Evolutionary conservation across 30 jellyfish, hydroid and myxozoan genomes (phyloP).

Genomic region (Aurelia aurita complex sp. Pacific): DNA sequence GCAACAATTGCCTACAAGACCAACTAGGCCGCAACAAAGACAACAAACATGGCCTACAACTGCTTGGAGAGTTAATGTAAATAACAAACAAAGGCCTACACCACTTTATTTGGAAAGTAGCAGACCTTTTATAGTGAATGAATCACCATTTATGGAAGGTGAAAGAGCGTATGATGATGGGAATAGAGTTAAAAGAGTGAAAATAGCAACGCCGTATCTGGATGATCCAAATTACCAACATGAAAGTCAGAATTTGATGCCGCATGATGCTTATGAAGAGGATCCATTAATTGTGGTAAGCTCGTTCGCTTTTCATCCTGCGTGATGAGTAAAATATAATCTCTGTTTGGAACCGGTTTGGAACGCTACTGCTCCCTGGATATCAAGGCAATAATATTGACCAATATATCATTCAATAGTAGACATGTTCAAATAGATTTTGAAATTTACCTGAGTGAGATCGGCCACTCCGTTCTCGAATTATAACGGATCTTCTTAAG

Average conservation of each 20-base stretch:
- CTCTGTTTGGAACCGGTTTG: too few relatives aligned
- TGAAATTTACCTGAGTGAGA: too few relatives aligned
- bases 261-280: slow-evolving; percentile 17
- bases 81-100: background rate
- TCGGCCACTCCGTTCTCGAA: too few relatives aligned
- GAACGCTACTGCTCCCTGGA: too few relatives aligned
- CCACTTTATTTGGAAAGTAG: background rate
- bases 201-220: slow-evolving; percentile 22
- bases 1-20: slow-evolving; percentile 15
- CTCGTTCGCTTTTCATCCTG: background rate
- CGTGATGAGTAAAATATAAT: too few relatives aligned
- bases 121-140: background rate
- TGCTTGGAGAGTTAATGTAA: slow-evolving; percentile 11
- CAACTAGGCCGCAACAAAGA: background rate
- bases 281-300: slow-evolving; percentile 56
- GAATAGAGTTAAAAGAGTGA: slow-evolving; percentile 36
- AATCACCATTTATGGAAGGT: slow-evolving; percentile 18
- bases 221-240: background rate
- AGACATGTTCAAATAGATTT: too few relatives aligned
- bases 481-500: too few relatives aligned
- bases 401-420: too few relatives aligned
- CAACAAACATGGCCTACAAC: slow-evolving; percentile 23
- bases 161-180: slow-evolving; percentile 17
- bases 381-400: too few relatives aligned
- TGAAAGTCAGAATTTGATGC: background rate